These are phyloP conservation scores for Nomada fabriciana DNA, from an alignment of 2,888 invertebrate genomes.

Conservation along the genomic window DNA sequence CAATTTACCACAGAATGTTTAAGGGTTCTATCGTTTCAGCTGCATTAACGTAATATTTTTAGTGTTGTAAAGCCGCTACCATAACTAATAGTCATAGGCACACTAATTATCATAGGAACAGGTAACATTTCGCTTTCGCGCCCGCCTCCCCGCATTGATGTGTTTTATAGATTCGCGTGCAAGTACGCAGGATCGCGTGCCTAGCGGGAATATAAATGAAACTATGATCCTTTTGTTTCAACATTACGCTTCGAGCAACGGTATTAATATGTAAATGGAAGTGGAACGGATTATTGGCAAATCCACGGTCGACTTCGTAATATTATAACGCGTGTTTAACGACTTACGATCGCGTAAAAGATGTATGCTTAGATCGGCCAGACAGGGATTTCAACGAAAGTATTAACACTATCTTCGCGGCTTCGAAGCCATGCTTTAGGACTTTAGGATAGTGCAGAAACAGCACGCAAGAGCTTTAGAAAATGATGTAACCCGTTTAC, in stretches of 20 bases:
- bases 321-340: slow-evolving; percentile 9
- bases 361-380: slow-evolving; percentile 6
- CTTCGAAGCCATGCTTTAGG: not conserved
- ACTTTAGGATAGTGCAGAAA: not conserved
- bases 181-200: slow-evolving; percentile 42
- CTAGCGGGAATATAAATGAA: slow-evolving; percentile 41
- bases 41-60: not conserved
- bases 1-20: no score
- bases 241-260: not conserved
- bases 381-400: slow-evolving; percentile 37
- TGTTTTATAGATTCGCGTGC: slow-evolving; percentile 49
- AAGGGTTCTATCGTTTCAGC: not conserved
- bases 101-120: slow-evolving; percentile 53
- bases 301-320: not conserved
- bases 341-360: slow-evolving; percentile 34
- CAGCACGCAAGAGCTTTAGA: not conserved
- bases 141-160: slow-evolving; percentile 31
- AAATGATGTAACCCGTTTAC: not conserved
- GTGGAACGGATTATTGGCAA: slow-evolving; percentile 16
- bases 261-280: slow-evolving; percentile 28
- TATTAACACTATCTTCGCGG: slow-evolving; percentile 8
- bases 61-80: slow-evolving; percentile 29
- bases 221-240: slow-evolving; percentile 42
- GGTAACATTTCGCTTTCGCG: slow-evolving; percentile 70
- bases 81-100: slow-evolving; percentile 56